Evolutionary conservation across 2,797 vertebrate species (phyloP), one percentile per base, ranked within the genome.

Genomic region (Diplodus puntazzo): DNA sequence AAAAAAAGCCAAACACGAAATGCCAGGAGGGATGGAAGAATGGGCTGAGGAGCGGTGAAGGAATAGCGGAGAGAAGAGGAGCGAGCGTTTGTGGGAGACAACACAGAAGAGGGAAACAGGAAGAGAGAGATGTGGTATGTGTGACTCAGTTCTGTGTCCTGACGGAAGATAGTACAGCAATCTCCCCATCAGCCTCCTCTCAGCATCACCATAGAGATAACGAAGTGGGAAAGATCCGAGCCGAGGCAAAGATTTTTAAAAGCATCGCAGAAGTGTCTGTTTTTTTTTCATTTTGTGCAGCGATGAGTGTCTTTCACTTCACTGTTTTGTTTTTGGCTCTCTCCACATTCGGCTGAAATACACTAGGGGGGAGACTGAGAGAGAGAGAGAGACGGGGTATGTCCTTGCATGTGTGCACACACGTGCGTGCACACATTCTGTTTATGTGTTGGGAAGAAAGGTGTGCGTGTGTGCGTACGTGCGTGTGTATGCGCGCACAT

Each of bases 81-180:
- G 76, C 55, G 27, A 85, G 79, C 77, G 17, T 80, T 89, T 79
- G 80, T 84, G 87, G 73, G 81, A 76, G 74, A 75, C 74, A 45
- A 45, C 43, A 79, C 85, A 80, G 77, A 86, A 34, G 85, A 85
- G 88, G 78, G 84, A 77, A 76, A 79, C 72, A 82, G 83, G 87
- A 86, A 80, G 81, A 88, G 77, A 81, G 77, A 90, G 84, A 94
- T 86, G 91, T 90, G 92, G 93, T 94, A 90, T 77, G 92, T 94
- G 92, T 93, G 92, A 93, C 88, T 92, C 91, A 88, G 86, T 91
- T 88, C 75, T 88, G 84, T 88, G 86, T 92, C 81, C 90, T 89
- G 87, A 90, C 83, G 88, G 86, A 79, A 86, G 88, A 90, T 85
- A 89, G 89, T 87, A 89, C 71, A 91, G 85, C 83, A 75, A 75